A percentile compares a stretch with the other conserved stretches of the same genome.
Evolutionary conservation across 2,113 vertebrate species (phyloP).

Genomic region (Psephotus haematonotus): DNA sequence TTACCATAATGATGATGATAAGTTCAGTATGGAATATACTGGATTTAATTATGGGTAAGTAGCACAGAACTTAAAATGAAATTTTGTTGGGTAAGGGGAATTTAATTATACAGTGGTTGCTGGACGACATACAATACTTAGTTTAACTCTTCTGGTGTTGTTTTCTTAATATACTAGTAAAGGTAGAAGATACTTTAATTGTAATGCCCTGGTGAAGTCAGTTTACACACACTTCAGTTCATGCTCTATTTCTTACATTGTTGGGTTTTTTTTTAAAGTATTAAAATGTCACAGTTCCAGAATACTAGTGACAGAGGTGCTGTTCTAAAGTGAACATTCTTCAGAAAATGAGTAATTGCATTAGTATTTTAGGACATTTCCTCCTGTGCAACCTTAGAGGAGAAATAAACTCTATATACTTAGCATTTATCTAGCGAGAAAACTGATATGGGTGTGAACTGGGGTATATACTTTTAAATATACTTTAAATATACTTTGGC

Average conservation of each 20-base stretch:
- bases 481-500: background rate
- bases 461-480: background rate
- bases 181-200: background rate
- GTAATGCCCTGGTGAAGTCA: background rate
- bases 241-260: background rate
- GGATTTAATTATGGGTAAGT: background rate
- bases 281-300: background rate
- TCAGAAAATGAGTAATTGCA: background rate
- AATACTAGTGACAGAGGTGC: background rate
- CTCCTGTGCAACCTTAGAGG: background rate
- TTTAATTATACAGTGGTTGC: background rate
- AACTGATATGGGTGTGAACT: fast-evolving
- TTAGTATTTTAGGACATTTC: background rate
- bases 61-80: background rate
- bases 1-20: background rate
- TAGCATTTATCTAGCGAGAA: background rate
- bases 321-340: background rate
- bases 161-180: background rate
- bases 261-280: background rate
- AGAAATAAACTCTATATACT: background rate
- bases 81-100: background rate
- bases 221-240: background rate
- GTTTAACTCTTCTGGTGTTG: background rate
- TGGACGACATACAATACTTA: background rate
- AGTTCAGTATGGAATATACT: background rate